These are phyloP conservation scores for Tachina fera DNA, from an alignment of 2,888 invertebrate species.

Conservation along the genomic window DNA sequence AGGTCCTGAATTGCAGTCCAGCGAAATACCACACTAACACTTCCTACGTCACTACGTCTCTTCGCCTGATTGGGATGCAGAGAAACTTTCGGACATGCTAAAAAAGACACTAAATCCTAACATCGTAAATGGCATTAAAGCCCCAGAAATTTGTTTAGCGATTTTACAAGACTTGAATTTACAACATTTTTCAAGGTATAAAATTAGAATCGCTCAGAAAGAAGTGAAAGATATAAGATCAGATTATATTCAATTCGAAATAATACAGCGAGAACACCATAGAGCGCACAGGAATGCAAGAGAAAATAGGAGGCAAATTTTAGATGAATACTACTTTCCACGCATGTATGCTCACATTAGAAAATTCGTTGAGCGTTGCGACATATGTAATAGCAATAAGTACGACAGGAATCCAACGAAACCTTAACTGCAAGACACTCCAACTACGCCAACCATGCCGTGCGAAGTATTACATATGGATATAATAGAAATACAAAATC, in stretches of 20 bases:
- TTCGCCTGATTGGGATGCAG: too few species aligned
- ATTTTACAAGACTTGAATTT: too few species aligned
- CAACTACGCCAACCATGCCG: slow-evolving; percentile 1
- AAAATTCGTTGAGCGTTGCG: not conserved
- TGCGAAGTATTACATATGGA: too few species aligned
- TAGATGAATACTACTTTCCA: slow-evolving; percentile 7
- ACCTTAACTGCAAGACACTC: slow-evolving; percentile 39
- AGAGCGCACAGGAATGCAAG: slow-evolving; percentile 6
- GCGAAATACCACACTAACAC: not conserved
- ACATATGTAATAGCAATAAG: slow-evolving; percentile 29
- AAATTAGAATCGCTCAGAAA: slow-evolving; percentile 14
- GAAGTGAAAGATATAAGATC: not conserved
- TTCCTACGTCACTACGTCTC: slow-evolving; percentile 17
- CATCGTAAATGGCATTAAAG: too few species aligned
- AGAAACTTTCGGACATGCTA: not conserved
- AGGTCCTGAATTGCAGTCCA: slow-evolving; percentile 13
- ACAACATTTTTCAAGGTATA: not conserved
- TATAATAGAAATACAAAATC: slow-evolving; percentile 47
- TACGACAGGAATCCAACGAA: slow-evolving; percentile 48
- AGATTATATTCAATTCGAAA: not conserved
- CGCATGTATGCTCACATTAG: slow-evolving; percentile 8
- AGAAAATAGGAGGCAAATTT: not conserved
- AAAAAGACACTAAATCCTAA: too few species aligned
- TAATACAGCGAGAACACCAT: not conserved
- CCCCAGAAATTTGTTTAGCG: too few species aligned